Base-by-base conservation (phyloP, 1,140 invertebrate species). In the Patella vulgata region DNA sequence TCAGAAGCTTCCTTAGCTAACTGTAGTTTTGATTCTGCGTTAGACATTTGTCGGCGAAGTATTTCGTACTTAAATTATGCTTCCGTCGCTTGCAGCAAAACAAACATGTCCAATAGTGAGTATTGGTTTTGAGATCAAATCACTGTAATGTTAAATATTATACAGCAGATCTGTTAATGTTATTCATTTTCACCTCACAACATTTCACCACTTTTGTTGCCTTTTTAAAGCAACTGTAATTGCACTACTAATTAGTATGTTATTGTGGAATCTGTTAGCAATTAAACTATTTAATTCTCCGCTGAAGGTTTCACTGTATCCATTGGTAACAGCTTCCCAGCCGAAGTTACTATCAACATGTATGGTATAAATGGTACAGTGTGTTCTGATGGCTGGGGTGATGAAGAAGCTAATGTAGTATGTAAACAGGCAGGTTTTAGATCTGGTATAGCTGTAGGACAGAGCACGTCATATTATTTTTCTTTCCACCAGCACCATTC, bases 1-100 rank as follows among this genome's bases (percentile, higher is more conserved):
- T 89, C 89, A 67, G 91, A 93, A 79, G 87, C 85, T 0, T 87
- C 87, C 0, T 63, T 92, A 0, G 83, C 86, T 31, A 87, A 91
- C 63, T 93, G 91, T 74, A 81, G 88, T 3, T 66, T 31, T 53
- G 48, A 39, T 9, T 28, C 21, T 3, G 17, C 27, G 8, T 14
- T 23, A 6, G 14, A 36, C 21, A 25, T 36, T 46, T 14, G n/a
- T 21, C n/a, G 21, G 8, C 42, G 30, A n/a, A 23, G 40, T n/a
- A n/a, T n/a, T n/a, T n/a, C n/a, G n/a, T 57, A 53, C 42, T 39
- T 30, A 46, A 58, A 44, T n/a, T 52, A 46, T 27, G 51, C 50
- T 19, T 19, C 40, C 14, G 44, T 59, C 3, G 33, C 48, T 28
- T 66, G 63, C 42, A 48, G 39, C 36, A 47, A 51, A n/a, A n/a